Conservation (phyloP, 2,888 invertebrate species). For the Dione juno region DNA sequence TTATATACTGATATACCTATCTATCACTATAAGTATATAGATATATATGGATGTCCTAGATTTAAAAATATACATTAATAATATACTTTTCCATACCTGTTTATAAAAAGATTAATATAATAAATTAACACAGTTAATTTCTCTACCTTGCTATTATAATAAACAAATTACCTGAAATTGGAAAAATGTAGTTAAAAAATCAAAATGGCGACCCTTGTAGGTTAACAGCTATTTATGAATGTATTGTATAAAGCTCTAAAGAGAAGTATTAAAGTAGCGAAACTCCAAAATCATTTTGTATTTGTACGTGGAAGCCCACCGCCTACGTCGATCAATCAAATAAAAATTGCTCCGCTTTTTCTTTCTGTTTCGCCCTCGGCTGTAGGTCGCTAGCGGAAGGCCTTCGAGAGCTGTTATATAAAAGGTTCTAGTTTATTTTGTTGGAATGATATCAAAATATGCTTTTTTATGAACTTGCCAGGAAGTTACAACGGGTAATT, state of each 20-base stretch:
- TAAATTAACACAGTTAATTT: no score
- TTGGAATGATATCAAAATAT: background rate
- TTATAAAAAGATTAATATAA: no score
- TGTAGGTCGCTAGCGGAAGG: conserved; percentile 8
- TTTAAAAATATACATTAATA: no score
- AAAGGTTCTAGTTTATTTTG: conserved; percentile 20
- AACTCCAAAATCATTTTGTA: conserved; percentile 4
- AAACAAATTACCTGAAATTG: background rate
- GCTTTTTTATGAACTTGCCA: background rate
- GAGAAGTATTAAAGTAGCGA: background rate
- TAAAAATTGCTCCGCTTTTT: conserved; percentile 12
- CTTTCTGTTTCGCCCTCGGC: conserved; percentile 25
- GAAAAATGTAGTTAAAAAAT: background rate
- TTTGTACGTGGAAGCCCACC: conserved; percentile 15
- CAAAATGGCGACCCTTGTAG: background rate
- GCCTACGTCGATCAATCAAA: conserved; percentile 24
- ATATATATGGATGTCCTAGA: no score
- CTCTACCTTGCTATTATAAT: background rate
- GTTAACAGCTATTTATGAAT: conserved; percentile 1
- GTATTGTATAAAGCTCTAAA: conserved; percentile 4
- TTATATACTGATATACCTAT: no score
- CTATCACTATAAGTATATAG: no score
- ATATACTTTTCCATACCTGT: no score
- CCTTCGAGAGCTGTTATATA: conserved; percentile 1
- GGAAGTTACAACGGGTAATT: background rate